Conservation (phyloP, 1,140 invertebrate species). For the Ooceraea biroi region DNA sequence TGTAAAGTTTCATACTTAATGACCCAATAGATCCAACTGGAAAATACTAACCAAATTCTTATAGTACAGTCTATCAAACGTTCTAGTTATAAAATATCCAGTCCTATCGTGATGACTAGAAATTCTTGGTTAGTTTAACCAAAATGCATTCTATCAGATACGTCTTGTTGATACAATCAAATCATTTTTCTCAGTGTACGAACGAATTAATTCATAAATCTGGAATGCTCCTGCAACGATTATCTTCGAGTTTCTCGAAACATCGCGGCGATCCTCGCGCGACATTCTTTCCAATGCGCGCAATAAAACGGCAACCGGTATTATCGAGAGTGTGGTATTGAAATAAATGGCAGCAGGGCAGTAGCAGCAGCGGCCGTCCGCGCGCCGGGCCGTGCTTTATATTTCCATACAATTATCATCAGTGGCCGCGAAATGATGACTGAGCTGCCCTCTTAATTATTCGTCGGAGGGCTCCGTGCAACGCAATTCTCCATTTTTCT, state of each 20-base stretch:
- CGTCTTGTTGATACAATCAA: no score
- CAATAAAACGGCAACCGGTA: conserved; percentile 57
- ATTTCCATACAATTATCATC: conserved; percentile 76
- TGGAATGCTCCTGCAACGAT: background rate
- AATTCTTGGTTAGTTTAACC: no score
- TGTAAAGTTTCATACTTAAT: no score
- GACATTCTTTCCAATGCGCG: background rate
- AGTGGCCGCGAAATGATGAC: conserved; percentile 69
- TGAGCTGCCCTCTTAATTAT: conserved; percentile 46
- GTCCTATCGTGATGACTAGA: no score
- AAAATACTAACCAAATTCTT: no score
- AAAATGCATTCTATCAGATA: no score
- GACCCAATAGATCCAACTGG: no score
- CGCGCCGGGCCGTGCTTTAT: conserved; percentile 56
- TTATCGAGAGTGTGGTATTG: conserved; percentile 69
- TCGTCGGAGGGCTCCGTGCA: conserved; percentile 37
- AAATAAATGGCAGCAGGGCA: conserved; percentile 66
- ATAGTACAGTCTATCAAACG: no score
- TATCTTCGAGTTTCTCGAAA: no score
- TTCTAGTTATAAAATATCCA: no score
- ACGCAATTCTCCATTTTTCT: conserved; percentile 27
- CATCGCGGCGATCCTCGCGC: background rate
- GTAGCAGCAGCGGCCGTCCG: background rate
- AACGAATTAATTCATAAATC: no score
- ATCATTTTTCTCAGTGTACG: no score